Evolutionary conservation across 2,888 invertebrate species (phyloP), one percentile per base, ranked within the genome.

Genomic region (Hanleya hanleyi): DNA sequence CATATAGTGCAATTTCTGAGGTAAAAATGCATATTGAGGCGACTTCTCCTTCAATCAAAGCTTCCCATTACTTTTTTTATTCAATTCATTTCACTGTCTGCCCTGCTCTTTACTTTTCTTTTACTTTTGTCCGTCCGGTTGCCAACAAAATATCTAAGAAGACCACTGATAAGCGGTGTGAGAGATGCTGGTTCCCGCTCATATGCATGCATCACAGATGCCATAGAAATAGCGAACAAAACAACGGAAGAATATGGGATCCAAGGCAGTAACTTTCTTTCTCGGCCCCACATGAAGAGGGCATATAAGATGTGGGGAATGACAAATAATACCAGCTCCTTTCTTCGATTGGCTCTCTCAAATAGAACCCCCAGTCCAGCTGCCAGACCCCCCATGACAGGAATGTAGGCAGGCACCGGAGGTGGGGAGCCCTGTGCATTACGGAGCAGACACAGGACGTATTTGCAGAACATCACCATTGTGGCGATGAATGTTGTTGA

Each of bases 121-220:
- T 26, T 57, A 15, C 3, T 57, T 29, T 57, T 26, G 26, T 57
- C 57, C 4, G 26, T 77, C 29, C 80, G 69, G 41, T 79, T 74
- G 2, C 86, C 86, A 32, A 86, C 82, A 49, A 86, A 86, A 67
- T 80, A 84, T 66, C 75, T 78, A 18, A 86, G 72, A 5, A 86
- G 69, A 38, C 85, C 84, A 33, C 81, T 80, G 5, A 86, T 71
- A 7, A 86, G 77, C 68, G 81, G 38, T 0, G 82, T 82, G 62
- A 86, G 71, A 4, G 86, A 84, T 33, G 81, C 80, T 35, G 85
- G 84, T 62, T 86, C 84, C n/a, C 84, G 72, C 70, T 86, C 86
- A 67, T 85, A 86, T 0, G 86, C 83, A 69, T 86, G 84, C 86
- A 86, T 86, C 2, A 86, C 76, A 7, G 82, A 80, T 33, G 81